phyloP scores from a whole-genome alignment of 2,888 invertebrate genomes.

The Nomada goodeniana region DNA sequence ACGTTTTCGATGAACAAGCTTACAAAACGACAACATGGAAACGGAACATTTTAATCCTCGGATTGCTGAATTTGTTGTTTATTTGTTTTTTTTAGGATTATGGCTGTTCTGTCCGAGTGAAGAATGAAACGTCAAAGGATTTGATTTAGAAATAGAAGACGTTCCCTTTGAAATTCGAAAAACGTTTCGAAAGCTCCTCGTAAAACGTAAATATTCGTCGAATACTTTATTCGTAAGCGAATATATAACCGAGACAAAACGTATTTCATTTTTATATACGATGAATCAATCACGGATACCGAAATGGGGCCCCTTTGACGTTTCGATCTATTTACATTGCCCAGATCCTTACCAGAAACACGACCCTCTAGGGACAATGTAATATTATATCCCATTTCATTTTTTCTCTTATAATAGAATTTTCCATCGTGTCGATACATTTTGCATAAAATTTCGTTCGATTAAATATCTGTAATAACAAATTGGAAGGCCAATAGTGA shows the following conservation, averaged over 20 bases:
- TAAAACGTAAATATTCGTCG: background rate
- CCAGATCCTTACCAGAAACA: background rate
- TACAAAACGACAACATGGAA: background rate
- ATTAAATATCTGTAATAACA: background rate
- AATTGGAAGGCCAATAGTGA: no score
- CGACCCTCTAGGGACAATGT: background rate
- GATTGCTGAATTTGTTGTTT: background rate
- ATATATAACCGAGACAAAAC: background rate
- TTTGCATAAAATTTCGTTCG: no score
- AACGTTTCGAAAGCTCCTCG: background rate
- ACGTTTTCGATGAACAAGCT: background rate
- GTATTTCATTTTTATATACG: background rate
- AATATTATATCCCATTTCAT: background rate
- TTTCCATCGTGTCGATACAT: background rate
- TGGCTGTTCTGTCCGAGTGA: background rate
- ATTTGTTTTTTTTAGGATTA: background rate
- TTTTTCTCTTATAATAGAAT: background rate
- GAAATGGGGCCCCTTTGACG: background rate
- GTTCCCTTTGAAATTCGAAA: background rate
- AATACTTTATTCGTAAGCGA: background rate
- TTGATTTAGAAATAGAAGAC: no score
- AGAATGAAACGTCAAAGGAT: no score
- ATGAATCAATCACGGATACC: constrained; percentile 9
- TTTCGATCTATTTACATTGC: background rate
- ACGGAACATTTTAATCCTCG: background rate